Base-by-base conservation (phyloP, 2,113 vertebrate genomes). In the Gymnarchus niloticus region DNA sequence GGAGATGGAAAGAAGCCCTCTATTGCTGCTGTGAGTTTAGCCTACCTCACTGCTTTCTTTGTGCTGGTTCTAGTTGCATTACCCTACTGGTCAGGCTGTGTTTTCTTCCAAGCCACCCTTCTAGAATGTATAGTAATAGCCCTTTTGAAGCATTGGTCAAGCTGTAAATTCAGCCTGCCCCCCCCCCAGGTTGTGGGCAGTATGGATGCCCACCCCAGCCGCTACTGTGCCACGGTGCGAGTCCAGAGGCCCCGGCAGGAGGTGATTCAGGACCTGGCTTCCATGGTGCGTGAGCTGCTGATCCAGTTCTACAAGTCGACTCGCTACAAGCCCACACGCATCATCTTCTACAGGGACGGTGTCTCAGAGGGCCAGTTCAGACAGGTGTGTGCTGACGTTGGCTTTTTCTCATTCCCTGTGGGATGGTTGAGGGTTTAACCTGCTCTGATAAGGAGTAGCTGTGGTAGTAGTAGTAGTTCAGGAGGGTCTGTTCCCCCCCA, bases 231-330 rank as follows among this genome's bases (percentile, higher is more conserved):
- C 91, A 99, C 98, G 0, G 98, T 99, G 84, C 94, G 98, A 85
- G 98, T 99, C 73, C 98, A 99, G 93, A 95, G 97, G 48, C 98
- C 98, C 44, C 94, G 98, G 51, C 98, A 99, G 93, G 98, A 99
- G 88, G 98, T 99, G 87, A 99, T 99, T 90, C 97, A 99, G 89
- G 98, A 99, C 65, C 91, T 99, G 85, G 97, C 98, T 89, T 99
- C 97, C 85, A 99, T 99, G 98, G 98, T 99, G 91, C 96, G 98
- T 56, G 98, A 99, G 90, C 93, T 99, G 82, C 97, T 99, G 87
- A 99, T 99, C 91, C 98, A 99, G 89, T 99, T 99, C 94, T 99
- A 99, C 95, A 99, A 99, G 89, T 99, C 98, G 6, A 99, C 98
- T 1, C 96, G 98, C 61, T 99, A 99, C 95, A 99, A 99, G 89